Evolutionary conservation across 1,140 invertebrate species (phyloP), one percentile per base, ranked within the genome.

Genomic region (Brachionus calyciflorus): DNA sequence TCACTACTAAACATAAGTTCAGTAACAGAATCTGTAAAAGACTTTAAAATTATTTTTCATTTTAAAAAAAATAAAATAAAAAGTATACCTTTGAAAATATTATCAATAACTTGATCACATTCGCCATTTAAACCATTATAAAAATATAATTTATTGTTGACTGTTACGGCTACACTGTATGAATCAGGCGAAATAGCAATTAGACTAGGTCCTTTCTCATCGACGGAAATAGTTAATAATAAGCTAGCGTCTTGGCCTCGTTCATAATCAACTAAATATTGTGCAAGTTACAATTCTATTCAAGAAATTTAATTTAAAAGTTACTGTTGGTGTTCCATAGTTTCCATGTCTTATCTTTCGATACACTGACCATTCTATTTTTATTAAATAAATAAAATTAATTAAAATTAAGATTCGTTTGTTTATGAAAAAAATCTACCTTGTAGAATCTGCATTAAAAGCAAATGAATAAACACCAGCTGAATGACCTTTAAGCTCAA

Each of bases 321-420:
- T 82, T 80, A 85, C 84, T 81, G 79, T 92, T 91, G 30, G 90
- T 93, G 82, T 93, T 88, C 85, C 90, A 94, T 63, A 92, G 84
- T 82, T 89, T 91, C 90, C 91, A 94, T 49, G 90, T 91, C 78
- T 91, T 90, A 86, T 94, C 92, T 85, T 93, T 93, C 2, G 91
- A 93, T 63, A 93, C 89, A 7, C 92, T 91, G 9, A 89, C 91
- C 85, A 93, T 91, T 80, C 89, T 89, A n/a, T n/a, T n/a, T n/a
- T n/a, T n/a, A n/a, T 48, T 60, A 80, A 78, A 68, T 49, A 24
- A 37, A 77, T 46, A 46, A 28, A 21, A 40, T 44, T 0, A 19
- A 40, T 40, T 28, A 40, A 24, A 26, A 14, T 19, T 14, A 78
- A 53, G 0, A 2, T 63, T 28, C 9, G 5, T 26, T 33, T 40